Evolutionary conservation across 2,113 vertebrate genomes (phyloP).

Genomic region (Tetrax tetrax): DNA sequence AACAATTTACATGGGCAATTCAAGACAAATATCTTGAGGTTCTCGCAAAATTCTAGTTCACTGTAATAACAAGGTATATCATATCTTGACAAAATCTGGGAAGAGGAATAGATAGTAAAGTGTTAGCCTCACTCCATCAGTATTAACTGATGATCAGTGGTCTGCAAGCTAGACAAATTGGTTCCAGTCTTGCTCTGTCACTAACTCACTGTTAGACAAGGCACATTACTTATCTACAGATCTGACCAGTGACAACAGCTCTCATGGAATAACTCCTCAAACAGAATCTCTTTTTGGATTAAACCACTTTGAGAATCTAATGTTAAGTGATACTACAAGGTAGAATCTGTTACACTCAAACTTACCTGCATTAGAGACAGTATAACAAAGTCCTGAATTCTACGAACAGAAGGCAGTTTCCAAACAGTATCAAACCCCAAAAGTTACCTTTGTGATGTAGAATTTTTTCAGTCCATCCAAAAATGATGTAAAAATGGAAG

Average conservation of each 20-base stretch:
- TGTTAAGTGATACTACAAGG: background rate
- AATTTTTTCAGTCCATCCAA: slow-evolving; percentile 98
- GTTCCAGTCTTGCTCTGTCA: background rate
- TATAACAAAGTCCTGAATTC: background rate
- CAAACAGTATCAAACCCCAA: background rate
- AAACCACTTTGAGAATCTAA: background rate
- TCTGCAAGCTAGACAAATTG: background rate
- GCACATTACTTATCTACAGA: background rate
- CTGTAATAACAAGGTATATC: background rate
- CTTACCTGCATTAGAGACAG: background rate
- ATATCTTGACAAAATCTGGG: background rate
- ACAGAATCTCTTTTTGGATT: background rate
- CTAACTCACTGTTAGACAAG: background rate
- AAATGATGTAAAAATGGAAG: slow-evolving; percentile 98
- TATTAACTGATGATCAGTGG: background rate
- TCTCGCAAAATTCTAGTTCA: background rate
- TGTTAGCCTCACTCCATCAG: background rate
- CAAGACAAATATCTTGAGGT: background rate
- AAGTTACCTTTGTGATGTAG: slow-evolving; percentile 97
- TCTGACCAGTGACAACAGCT: background rate
- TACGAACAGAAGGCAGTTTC: background rate
- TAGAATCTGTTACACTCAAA: background rate
- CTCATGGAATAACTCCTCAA: background rate
- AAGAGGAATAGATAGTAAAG: background rate
- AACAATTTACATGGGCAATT: background rate